Percentiles rank a stretch among this genome's conserved stretches.
Conservation (phyloP, 2,113 vertebrate genomes). For the Ornithorhynchus anatinus region DNA sequence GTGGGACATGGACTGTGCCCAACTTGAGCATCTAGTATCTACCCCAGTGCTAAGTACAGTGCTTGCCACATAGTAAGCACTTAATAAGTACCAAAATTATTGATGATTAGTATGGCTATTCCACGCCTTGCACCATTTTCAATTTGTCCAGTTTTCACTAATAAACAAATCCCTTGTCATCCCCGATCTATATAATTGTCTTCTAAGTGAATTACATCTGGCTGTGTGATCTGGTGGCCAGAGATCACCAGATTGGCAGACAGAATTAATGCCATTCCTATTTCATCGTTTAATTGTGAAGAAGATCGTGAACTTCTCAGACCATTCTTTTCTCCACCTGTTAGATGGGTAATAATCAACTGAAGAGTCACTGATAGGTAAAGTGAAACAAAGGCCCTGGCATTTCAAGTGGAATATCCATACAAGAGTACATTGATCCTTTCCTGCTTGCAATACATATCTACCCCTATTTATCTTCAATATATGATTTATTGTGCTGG, state of each 20-base stretch:
- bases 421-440: rapidly evolving
- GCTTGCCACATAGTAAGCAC: no score
- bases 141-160: slow-evolving; percentile 42
- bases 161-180: slow-evolving; percentile 52
- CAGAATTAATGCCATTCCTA: background rate
- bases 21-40: no score
- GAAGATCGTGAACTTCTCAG: background rate
- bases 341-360: background rate
- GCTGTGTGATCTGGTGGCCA: background rate
- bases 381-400: slow-evolving; percentile 15
- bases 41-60: no score
- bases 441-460: background rate
- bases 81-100: no score
- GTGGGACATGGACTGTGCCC: no score
- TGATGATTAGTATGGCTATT: no score
- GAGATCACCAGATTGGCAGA: background rate
- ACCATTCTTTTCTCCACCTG: background rate
- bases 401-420: no score
- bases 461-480: slow-evolving; percentile 17
- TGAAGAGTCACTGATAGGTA: slow-evolving; percentile 16
- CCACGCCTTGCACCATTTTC: no score
- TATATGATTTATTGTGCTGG: slow-evolving; percentile 8
- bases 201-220: background rate
- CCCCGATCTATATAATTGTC: slow-evolving; percentile 6
- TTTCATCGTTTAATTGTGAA: background rate